A percentile compares a stretch with the other conserved stretches of the same genome.
Conservation (phyloP, 2,888 invertebrate species). For the Osedax frankpressi region DNA sequence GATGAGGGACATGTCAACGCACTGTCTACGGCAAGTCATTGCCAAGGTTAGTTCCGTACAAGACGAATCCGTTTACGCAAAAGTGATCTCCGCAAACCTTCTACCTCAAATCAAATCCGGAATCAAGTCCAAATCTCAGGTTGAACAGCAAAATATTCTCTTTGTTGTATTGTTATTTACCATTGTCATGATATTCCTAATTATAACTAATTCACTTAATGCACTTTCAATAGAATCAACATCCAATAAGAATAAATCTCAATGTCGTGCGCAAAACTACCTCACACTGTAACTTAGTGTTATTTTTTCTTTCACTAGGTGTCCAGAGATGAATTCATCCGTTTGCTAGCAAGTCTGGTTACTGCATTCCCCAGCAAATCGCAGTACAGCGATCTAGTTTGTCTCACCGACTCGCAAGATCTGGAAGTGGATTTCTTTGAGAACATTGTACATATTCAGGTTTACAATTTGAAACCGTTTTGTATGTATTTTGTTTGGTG, state of each 20-base stretch:
- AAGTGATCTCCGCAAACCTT: slow-evolving; percentile 39
- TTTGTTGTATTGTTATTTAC: too few relatives aligned
- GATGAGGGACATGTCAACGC: slow-evolving; percentile 62
- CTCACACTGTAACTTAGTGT: too few relatives aligned
- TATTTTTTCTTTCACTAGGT: slow-evolving; percentile 18
- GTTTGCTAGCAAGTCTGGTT: slow-evolving; percentile 61
- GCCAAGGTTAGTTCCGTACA: neutral
- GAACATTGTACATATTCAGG: slow-evolving; percentile 65
- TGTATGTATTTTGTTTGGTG: too few relatives aligned
- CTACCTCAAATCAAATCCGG: slow-evolving; percentile 19
- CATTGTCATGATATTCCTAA: too few relatives aligned
- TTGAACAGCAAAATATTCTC: too few relatives aligned
- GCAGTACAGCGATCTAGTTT: slow-evolving; percentile 32
- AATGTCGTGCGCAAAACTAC: too few relatives aligned
- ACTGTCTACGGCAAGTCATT: slow-evolving; percentile 58
- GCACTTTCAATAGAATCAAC: too few relatives aligned
- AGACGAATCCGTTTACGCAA: slow-evolving; percentile 51
- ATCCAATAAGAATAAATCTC: too few relatives aligned
- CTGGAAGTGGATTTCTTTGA: slow-evolving; percentile 84
- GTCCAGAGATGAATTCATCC: slow-evolving; percentile 60
- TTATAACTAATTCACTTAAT: too few relatives aligned
- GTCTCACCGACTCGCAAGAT: slow-evolving; percentile 50
- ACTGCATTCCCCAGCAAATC: slow-evolving; percentile 37
- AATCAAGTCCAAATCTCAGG: neutral
- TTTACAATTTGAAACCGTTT: too few relatives aligned